Conservation (phyloP, 2,888 invertebrate species). For the Sylvicola fuscatus region DNA sequence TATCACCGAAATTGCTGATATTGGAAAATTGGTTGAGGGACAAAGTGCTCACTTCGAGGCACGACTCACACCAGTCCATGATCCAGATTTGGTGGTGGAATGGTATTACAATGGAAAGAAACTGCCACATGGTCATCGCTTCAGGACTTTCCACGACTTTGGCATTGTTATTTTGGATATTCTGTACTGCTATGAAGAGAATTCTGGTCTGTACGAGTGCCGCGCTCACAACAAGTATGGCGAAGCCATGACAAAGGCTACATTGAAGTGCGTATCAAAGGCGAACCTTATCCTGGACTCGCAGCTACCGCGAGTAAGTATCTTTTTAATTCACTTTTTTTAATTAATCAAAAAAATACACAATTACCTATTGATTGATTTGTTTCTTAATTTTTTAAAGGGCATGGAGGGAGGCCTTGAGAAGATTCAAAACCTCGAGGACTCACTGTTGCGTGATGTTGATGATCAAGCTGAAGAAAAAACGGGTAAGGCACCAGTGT, state of each 20-base stretch:
- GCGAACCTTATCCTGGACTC: slow-evolving; percentile 79
- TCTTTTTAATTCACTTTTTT: slow-evolving; percentile 3
- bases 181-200: slow-evolving; percentile 89
- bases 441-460: slow-evolving; percentile 58
- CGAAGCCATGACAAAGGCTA: slow-evolving; percentile 65
- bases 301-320: slow-evolving; percentile 65
- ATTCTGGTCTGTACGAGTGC: slow-evolving; percentile 85
- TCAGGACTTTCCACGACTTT: slow-evolving; percentile 94
- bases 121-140: slow-evolving; percentile 84
- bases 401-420: slow-evolving; percentile 91
- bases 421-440: slow-evolving; percentile 81
- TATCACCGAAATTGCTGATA: slow-evolving; percentile 66
- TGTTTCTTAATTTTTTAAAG: slow-evolving; percentile 20
- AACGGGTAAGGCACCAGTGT: slow-evolving; percentile 70
- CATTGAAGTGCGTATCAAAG: slow-evolving; percentile 70
- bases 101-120: slow-evolving; percentile 91
- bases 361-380: not conserved
- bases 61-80: slow-evolving; percentile 78
- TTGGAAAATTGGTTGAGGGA: slow-evolving; percentile 76
- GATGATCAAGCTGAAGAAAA: slow-evolving; percentile 54
- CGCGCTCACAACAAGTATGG: slow-evolving; percentile 84
- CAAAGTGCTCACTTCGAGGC: slow-evolving; percentile 91
- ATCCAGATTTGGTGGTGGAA: slow-evolving; percentile 84
- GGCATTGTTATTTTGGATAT: slow-evolving; percentile 92
- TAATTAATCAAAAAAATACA: slow-evolving; percentile 3